Evolutionary conservation across 2,797 vertebrate genomes (phyloP).

Genomic region (Todus mexicanus): DNA sequence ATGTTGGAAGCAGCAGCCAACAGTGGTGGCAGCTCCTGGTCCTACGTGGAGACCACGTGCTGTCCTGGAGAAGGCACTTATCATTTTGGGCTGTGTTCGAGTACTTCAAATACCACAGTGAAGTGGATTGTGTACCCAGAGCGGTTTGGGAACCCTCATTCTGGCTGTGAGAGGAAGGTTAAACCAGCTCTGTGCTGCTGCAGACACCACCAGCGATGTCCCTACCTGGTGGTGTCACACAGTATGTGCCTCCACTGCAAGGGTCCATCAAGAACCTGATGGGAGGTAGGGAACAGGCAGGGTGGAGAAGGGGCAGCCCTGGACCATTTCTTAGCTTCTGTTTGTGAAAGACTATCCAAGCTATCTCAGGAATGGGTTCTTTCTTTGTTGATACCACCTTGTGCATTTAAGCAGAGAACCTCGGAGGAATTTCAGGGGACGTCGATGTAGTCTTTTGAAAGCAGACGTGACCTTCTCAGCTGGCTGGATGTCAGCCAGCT

Average conservation of each 20-base stretch:
- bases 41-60: not conserved
- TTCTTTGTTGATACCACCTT: not conserved
- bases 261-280: not conserved
- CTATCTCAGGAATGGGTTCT: not conserved
- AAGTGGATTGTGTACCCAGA: not conserved
- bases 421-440: not conserved
- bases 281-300: not conserved
- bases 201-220: fast-evolving
- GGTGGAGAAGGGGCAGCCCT: not conserved
- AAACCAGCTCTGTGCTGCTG: not conserved
- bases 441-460: not conserved
- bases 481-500: slow-evolving; percentile 35
- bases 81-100: not conserved
- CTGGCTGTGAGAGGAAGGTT: not conserved
- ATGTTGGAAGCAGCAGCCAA: fast-evolving
- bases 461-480: slow-evolving; percentile 16
- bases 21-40: not conserved
- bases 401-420: not conserved
- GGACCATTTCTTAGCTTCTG: fast-evolving
- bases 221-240: not conserved
- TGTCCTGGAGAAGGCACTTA: not conserved
- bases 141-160: not conserved
- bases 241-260: fast-evolving
- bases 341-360: not conserved
- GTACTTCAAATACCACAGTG: not conserved